Conservation (phyloP, 2,113 vertebrate genomes). For the Xenotilapia longispinis region DNA sequence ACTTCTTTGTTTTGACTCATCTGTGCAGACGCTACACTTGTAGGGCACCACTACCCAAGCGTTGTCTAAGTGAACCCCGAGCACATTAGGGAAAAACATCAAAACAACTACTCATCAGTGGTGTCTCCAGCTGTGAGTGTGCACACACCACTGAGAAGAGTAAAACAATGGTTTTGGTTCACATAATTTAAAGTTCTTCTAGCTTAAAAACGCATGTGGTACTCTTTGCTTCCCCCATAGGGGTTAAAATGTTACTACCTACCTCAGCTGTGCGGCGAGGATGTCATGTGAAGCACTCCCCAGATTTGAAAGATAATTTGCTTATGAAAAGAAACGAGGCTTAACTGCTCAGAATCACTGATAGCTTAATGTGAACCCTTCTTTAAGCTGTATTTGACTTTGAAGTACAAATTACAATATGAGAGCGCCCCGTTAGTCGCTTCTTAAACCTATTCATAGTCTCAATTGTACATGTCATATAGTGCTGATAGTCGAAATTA, state of each 20-base stretch:
- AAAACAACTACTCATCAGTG: background rate
- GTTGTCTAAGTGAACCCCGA: background rate
- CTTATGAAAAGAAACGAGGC: background rate
- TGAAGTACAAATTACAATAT: background rate
- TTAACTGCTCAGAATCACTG: background rate
- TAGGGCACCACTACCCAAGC: background rate
- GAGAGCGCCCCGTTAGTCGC: background rate
- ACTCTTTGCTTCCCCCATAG: background rate
- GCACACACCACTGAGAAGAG: background rate
- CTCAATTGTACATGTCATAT: background rate
- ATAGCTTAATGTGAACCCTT: background rate
- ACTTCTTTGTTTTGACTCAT: background rate
- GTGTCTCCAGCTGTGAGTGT: background rate
- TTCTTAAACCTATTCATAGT: conserved; percentile 8
- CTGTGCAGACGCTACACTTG: background rate
- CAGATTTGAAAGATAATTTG: background rate
- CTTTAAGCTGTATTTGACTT: background rate
- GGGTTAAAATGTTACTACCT: background rate
- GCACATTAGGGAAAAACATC: background rate
- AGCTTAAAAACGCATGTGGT: background rate
- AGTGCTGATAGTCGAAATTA: background rate
- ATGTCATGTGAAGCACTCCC: background rate
- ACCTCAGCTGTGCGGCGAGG: background rate
- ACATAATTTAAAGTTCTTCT: background rate
- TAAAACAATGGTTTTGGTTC: background rate